These are phyloP conservation scores for Cheirogaleus major DNA, from an alignment of 2,797 vertebrate species.

Conservation along the genomic window DNA sequence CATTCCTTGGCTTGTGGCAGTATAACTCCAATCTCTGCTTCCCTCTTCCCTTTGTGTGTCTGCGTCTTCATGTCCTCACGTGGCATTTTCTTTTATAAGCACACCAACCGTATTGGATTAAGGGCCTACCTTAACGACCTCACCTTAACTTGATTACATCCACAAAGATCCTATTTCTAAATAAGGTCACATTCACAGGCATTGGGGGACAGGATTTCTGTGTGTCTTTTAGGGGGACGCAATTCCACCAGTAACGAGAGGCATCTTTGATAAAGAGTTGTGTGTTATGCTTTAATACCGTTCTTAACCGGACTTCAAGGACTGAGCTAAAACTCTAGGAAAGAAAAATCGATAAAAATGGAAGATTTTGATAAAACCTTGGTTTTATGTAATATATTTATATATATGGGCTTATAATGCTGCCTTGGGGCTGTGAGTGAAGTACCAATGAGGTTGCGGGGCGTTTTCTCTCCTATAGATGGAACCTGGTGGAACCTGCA, in stretches of 20 bases:
- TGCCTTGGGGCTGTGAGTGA: neutral
- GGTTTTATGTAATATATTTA: neutral
- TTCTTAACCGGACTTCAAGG: neutral
- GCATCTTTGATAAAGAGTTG: neutral
- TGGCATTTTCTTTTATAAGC: neutral
- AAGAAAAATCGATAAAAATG: neutral
- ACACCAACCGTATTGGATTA: neutral
- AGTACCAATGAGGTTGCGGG: accelerated
- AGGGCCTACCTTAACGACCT: neutral
- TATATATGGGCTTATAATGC: neutral
- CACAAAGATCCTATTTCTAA: neutral
- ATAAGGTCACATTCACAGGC: neutral
- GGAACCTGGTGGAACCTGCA: neutral
- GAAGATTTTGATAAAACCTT: neutral
- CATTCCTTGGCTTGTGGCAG: neutral
- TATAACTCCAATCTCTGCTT: neutral
- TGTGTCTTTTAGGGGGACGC: neutral
- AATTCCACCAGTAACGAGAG: neutral
- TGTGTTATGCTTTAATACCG: neutral
- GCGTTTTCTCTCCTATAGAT: neutral
- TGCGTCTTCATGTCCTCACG: neutral
- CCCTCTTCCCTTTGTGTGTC: neutral
- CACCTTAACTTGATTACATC: neutral
- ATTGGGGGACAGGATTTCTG: neutral
- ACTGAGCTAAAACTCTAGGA: neutral